Evolutionary conservation across 2,888 invertebrate genomes (phyloP).

Genomic region (Epirrhoe alternata): DNA sequence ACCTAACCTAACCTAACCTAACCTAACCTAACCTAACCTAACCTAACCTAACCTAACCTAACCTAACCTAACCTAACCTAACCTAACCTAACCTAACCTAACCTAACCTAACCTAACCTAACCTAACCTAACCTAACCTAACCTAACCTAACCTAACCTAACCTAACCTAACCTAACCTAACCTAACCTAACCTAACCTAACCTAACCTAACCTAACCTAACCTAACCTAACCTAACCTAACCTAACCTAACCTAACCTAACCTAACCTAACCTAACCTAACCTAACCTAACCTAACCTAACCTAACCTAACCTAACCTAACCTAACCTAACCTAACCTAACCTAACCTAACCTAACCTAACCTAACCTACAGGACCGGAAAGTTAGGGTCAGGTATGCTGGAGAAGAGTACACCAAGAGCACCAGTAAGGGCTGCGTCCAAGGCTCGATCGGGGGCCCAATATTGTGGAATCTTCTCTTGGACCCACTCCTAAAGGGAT

Average conservation of each 20-base stretch:
- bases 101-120: constrained; percentile 32
- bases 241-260: constrained; percentile 38
- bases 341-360: constrained; percentile 45
- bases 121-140: constrained; percentile 41
- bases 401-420: constrained; percentile 1
- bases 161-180: constrained; percentile 46
- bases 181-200: constrained; percentile 47
- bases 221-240: constrained; percentile 38
- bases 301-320: constrained; percentile 48
- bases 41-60: too few species aligned
- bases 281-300: constrained; percentile 37
- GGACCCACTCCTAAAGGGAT: constrained; percentile 1
- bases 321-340: constrained; percentile 47
- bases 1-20: too few species aligned
- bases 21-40: too few species aligned
- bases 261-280: constrained; percentile 28
- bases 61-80: constrained; percentile 39
- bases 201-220: constrained; percentile 44
- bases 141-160: constrained; percentile 48
- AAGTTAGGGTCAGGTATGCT: background rate
- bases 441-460: constrained; percentile 2
- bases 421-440: constrained; percentile 7
- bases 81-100: constrained; percentile 35
- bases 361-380: constrained; percentile 34
- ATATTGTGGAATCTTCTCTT: constrained; percentile 2